Conservation (phyloP, 1,140 invertebrate genomes). For the Archivesica marissinica region DNA sequence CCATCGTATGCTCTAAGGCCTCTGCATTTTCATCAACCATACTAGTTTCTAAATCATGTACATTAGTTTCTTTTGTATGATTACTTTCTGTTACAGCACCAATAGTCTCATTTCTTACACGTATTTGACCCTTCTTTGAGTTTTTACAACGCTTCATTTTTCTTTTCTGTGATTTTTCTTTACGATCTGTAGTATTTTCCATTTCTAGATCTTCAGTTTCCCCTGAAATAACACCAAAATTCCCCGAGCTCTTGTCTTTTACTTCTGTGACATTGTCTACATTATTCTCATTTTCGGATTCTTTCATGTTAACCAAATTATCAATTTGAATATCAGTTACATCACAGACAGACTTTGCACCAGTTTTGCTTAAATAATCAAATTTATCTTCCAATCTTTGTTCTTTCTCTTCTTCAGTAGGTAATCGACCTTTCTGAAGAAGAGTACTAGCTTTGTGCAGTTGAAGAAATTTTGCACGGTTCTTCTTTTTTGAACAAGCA, state of each 20-base stretch:
- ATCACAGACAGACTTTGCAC: constrained; percentile 41
- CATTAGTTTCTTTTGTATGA: neutral
- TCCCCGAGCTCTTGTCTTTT: neutral
- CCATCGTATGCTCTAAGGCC: no score
- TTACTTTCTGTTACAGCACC: neutral
- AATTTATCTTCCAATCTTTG: constrained; percentile 65
- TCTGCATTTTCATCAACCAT: no score
- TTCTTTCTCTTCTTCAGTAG: constrained; percentile 63
- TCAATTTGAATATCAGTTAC: neutral
- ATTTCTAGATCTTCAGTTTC: neutral
- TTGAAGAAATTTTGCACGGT: constrained; percentile 61
- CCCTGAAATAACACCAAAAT: neutral
- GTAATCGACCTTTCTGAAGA: constrained; percentile 60
- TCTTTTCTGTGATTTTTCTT: neutral
- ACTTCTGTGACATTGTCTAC: neutral
- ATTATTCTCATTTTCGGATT: neutral
- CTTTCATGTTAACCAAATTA: neutral
- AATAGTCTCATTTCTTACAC: neutral
- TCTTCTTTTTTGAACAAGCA: constrained; percentile 53
- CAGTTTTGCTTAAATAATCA: constrained; percentile 52
- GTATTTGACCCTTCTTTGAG: neutral
- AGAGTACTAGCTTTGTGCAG: constrained; percentile 52
- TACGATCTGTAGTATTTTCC: neutral
- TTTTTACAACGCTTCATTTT: neutral
- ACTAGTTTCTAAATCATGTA: no score